Conservation (phyloP, 1,140 invertebrate species). For the Stegodyphus dumicola region DNA sequence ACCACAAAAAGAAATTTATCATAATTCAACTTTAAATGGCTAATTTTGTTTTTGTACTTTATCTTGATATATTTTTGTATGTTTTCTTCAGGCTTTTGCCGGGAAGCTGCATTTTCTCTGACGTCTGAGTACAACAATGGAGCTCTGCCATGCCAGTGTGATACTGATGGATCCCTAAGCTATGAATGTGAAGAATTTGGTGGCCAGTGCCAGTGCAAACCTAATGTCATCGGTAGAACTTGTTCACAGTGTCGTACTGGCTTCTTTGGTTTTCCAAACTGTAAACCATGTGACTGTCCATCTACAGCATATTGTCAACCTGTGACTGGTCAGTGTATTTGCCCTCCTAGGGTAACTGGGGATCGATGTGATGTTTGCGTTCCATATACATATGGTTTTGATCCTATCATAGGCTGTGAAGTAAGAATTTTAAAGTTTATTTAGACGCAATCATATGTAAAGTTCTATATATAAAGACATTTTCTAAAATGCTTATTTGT, state of each 20-base stretch:
- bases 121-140: constrained; percentile 95
- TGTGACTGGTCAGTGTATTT: constrained; percentile 60
- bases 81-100: constrained; percentile 79
- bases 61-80: not conserved
- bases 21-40: no score
- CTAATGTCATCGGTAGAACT: constrained; percentile 91
- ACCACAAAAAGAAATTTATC: no score
- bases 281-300: constrained; percentile 87
- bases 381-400: constrained; percentile 90
- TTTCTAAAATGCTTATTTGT: not conserved
- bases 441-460: not conserved
- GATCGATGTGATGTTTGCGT: constrained; percentile 89
- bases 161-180: constrained; percentile 87
- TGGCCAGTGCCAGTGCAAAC: constrained; percentile 93
- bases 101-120: constrained; percentile 90
- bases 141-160: constrained; percentile 88
- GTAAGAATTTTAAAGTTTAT: constrained; percentile 63
- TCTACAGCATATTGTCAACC: constrained; percentile 81
- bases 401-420: constrained; percentile 94
- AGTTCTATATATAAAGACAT: not conserved
- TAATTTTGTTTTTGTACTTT: no score
- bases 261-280: constrained; percentile 95
- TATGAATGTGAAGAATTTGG: constrained; percentile 92
- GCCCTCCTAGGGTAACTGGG: constrained; percentile 78
- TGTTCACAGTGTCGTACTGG: constrained; percentile 92